A percentile compares a stretch with the other conserved stretches of the same genome.
These are phyloP conservation scores for Hippocampus abdominalis DNA, from an alignment of 2,113 vertebrate genomes.

Conservation along the genomic window DNA sequence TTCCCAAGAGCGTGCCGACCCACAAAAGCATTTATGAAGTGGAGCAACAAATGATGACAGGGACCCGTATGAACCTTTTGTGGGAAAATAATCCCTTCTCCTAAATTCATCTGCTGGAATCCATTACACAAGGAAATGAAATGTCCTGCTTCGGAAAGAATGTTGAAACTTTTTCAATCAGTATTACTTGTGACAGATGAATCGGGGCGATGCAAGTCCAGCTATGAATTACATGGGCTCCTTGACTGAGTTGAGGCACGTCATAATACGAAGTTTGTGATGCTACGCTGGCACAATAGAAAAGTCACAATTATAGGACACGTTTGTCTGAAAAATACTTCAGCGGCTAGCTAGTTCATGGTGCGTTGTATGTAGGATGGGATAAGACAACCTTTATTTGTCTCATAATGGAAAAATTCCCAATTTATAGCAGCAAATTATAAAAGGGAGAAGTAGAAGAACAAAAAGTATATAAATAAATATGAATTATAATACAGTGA, in stretches of 20 bases:
- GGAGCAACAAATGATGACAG: constrained; percentile 59
- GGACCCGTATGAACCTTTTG: constrained; percentile 13
- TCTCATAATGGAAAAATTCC: too few species aligned
- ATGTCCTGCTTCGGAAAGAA: constrained; percentile 32
- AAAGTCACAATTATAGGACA: too few species aligned
- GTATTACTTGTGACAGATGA: constrained; percentile 42
- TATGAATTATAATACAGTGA: too few species aligned
- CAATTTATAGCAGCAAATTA: too few species aligned
- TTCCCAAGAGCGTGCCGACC: constrained; percentile 35
- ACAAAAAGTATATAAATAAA: too few species aligned
- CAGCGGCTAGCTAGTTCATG: too few species aligned
- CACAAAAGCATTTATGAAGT: constrained; percentile 55
- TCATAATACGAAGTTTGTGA: too few species aligned
- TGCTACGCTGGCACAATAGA: too few species aligned
- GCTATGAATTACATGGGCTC: constrained; percentile 21
- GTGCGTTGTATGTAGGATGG: too few species aligned
- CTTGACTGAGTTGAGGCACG: constrained; percentile 13
- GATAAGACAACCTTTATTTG: too few species aligned
- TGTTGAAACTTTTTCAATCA: constrained; percentile 42
- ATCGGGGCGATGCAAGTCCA: constrained; percentile 48
- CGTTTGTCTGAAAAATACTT: too few species aligned
- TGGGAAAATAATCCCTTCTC: constrained; percentile 20
- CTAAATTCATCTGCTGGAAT: constrained; percentile 21
- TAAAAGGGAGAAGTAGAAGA: too few species aligned
- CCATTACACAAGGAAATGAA: neutral